These are phyloP conservation scores for Electrophaes corylata DNA, from an alignment of 2,888 invertebrate species.

Conservation along the genomic window DNA sequence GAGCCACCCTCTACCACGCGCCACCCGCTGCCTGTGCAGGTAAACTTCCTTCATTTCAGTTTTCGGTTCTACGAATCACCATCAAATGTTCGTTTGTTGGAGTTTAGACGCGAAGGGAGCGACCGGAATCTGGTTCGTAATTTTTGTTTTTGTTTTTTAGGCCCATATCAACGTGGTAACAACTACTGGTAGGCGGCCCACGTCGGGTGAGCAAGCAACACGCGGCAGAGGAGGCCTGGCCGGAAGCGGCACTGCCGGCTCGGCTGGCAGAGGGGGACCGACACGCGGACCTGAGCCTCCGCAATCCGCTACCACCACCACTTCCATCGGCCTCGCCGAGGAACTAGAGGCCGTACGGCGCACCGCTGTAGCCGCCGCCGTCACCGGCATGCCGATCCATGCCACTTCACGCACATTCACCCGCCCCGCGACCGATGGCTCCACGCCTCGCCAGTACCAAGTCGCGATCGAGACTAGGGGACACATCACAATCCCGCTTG, in stretches of 20 bases:
- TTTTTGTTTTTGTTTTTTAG: constrained; percentile 40
- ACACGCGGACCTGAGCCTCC: neutral
- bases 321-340: neutral
- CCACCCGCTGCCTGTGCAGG: constrained; percentile 61
- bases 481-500: constrained; percentile 61
- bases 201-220: constrained; percentile 28
- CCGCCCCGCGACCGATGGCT: constrained; percentile 50
- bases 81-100: too few relatives aligned
- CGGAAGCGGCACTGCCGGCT: constrained; percentile 12
- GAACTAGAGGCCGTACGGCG: neutral
- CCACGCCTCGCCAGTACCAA: constrained; percentile 62
- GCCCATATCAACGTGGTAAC: constrained; percentile 66
- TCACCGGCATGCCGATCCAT: constrained; percentile 3
- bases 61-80: neutral
- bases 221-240: constrained; percentile 2
- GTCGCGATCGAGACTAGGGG: constrained; percentile 68
- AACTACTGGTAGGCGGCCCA: constrained; percentile 44
- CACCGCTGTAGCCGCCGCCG: neutral
- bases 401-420: constrained; percentile 25
- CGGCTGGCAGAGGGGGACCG: neutral
- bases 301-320: neutral
- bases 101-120: too few relatives aligned
- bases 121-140: too few relatives aligned
- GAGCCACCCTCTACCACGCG: constrained; percentile 46
- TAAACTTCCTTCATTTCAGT: constrained; percentile 26